phyloP scores from a whole-genome alignment of 2,113 vertebrate genomes.

The Sphaerodactylus townsendi region DNA sequence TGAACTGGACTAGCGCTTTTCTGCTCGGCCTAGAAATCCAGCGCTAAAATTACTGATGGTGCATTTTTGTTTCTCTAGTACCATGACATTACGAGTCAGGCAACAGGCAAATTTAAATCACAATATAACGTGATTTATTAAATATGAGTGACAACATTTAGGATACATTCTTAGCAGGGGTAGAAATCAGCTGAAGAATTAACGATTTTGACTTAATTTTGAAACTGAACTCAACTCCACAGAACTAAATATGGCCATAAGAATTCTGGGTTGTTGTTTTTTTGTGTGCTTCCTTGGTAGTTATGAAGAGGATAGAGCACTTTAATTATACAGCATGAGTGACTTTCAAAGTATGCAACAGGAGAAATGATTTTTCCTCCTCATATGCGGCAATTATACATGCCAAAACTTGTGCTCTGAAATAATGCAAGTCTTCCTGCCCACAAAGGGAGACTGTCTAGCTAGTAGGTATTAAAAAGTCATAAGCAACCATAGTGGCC shows the following conservation, averaged over 20 bases:
- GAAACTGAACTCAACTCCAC: conserved; percentile 24
- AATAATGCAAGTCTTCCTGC: conserved; percentile 28
- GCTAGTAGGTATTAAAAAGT: neutral
- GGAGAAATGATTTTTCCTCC: conserved; percentile 55
- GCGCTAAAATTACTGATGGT: conserved; percentile 30
- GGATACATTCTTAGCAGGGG: neutral
- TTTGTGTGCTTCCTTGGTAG: conserved; percentile 29
- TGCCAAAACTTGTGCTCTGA: conserved; percentile 24
- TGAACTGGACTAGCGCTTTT: conserved; percentile 38
- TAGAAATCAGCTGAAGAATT: neutral
- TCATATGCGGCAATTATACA: neutral
- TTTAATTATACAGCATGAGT: conserved; percentile 60
- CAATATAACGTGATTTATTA: conserved; percentile 39
- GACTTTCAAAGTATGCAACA: conserved; percentile 44
- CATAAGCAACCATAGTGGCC: no score
- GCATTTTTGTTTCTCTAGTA: conserved; percentile 32
- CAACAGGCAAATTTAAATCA: conserved; percentile 52
- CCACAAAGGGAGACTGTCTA: neutral
- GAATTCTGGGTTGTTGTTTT: neutral
- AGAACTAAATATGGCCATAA: conserved; percentile 55
- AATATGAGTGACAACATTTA: neutral
- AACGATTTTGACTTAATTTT: conserved; percentile 33
- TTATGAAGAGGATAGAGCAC: conserved; percentile 56
- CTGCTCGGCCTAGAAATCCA: conserved; percentile 34
- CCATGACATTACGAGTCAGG: neutral